Evolutionary conservation across 2,113 vertebrate genomes (phyloP), one percentile per base, ranked within the genome.

Genomic region (Meles meles): DNA sequence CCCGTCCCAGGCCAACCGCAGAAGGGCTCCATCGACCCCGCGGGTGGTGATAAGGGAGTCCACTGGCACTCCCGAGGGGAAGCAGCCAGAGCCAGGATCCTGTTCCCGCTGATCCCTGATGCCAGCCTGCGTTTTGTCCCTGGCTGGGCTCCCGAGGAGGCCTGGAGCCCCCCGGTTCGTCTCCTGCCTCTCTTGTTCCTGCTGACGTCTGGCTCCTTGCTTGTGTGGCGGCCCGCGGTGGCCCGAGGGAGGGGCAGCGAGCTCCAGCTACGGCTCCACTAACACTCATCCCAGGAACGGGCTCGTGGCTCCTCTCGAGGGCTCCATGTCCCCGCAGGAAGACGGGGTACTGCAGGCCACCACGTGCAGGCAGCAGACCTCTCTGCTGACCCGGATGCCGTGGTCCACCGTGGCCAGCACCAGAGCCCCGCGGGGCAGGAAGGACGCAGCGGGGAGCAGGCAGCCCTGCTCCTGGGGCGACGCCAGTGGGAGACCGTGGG

Each of bases 181-280:
- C 29, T 23, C 42, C 15, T 3, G 18, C 15, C 25, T 69, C 67
- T 74, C 49, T 42, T 13, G 2, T 27, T 42, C 18, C 29, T 49
- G 69, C 59, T 42, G 69, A 44, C 23, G 6, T 82, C 49, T 52
- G 49, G 15, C 14, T 17, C 14, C 37, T 1, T 0, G 0, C 52
- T 27, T 61, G 0, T 15, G 1, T 2, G 31, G 13, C 0, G 39
- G 23, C 39, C 23, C 1, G 6, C 11, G 42, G 7, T 15, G 27
- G 37, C 7, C 15, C 1, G 12, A 7, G 9, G 31, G 20, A 23
- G 34, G n/a, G 15, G 8, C 44, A 27, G 13, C 6, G 27, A 1
- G 44, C 47, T 69, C 9, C 9, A 18, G 17, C 18, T 0, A 1
- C 44, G 7, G 29, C 47, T 42, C 47, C 42, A 25, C 34, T 42